These are phyloP conservation scores for Tetragonisca angustula DNA, from an alignment of 2,888 invertebrate genomes.

Conservation along the genomic window DNA sequence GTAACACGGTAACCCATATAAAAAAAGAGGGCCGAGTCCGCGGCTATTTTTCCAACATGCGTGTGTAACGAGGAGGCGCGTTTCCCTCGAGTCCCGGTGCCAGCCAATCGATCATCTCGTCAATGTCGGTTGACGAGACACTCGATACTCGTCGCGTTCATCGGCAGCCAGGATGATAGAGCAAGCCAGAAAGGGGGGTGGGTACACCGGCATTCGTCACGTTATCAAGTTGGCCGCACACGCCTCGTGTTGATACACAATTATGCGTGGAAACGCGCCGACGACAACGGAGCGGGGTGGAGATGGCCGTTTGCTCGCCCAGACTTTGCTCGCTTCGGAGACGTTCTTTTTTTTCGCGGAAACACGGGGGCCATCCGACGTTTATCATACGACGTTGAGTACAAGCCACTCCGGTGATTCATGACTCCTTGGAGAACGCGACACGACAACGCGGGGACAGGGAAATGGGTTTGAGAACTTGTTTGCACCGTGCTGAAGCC, in stretches of 20 bases:
- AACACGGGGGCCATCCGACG: constrained; percentile 45
- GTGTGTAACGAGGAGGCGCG: constrained; percentile 1
- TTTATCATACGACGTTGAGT: constrained; percentile 72
- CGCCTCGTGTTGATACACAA: constrained; percentile 82
- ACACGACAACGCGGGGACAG: constrained; percentile 72
- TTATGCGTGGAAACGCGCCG: constrained; percentile 82
- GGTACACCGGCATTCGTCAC: constrained; percentile 79
- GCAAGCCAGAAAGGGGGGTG: constrained; percentile 38
- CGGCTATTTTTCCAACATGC: constrained; percentile 19
- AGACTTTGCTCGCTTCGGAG: constrained; percentile 14
- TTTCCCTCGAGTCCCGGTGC: constrained; percentile 32
- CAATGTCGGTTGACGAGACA: constrained; percentile 48
- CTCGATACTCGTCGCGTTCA: constrained; percentile 63
- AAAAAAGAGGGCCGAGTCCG: neutral
- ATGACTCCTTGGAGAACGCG: constrained; percentile 81
- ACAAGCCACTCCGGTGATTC: constrained; percentile 79
- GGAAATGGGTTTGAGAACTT: constrained; percentile 84
- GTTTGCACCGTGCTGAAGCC: constrained; percentile 74
- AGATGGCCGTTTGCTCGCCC: constrained; percentile 13
- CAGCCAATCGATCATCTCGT: constrained; percentile 49
- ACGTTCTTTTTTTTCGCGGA: constrained; percentile 30
- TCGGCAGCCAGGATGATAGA: constrained; percentile 60
- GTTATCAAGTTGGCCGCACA: constrained; percentile 82
- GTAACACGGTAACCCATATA: constrained; percentile 38
- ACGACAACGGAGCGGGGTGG: constrained; percentile 23